Conservation (phyloP, 2,888 invertebrate species). For the Lithophane socia region DNA sequence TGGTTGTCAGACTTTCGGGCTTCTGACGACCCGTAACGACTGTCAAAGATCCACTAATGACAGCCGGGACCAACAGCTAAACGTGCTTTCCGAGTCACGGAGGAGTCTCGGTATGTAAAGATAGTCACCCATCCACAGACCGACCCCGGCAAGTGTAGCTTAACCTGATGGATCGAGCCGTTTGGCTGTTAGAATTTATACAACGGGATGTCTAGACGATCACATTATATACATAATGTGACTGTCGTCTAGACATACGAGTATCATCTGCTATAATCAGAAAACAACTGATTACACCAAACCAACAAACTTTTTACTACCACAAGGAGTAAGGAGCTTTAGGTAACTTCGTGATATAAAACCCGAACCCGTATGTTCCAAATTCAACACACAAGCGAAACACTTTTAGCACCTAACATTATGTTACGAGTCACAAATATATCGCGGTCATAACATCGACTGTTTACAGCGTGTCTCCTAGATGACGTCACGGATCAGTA, state of each 20-base stretch:
- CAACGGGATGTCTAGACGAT: neutral
- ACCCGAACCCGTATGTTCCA: slow-evolving; percentile 9
- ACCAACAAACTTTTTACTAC: neutral
- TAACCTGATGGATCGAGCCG: too few relatives aligned
- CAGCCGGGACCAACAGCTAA: too few relatives aligned
- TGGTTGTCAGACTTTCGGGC: too few relatives aligned
- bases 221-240: too few relatives aligned
- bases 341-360: slow-evolving; percentile 1
- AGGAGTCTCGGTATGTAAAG: too few relatives aligned
- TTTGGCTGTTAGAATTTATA: neutral
- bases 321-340: neutral
- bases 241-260: too few relatives aligned
- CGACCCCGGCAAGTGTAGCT: too few relatives aligned
- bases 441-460: slow-evolving; percentile 4
- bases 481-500: slow-evolving; percentile 7
- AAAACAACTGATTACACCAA: neutral
- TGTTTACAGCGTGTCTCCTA: neutral
- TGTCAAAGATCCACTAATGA: too few relatives aligned
- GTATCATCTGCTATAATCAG: neutral
- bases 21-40: too few relatives aligned
- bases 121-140: too few relatives aligned
- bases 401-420: slow-evolving; percentile 33
- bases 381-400: slow-evolving; percentile 29
- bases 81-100: too few relatives aligned
- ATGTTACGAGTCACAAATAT: slow-evolving; percentile 22